Base-by-base conservation (phyloP, 2,797 vertebrate species). In the Centroberyx gerrardi region DNA sequence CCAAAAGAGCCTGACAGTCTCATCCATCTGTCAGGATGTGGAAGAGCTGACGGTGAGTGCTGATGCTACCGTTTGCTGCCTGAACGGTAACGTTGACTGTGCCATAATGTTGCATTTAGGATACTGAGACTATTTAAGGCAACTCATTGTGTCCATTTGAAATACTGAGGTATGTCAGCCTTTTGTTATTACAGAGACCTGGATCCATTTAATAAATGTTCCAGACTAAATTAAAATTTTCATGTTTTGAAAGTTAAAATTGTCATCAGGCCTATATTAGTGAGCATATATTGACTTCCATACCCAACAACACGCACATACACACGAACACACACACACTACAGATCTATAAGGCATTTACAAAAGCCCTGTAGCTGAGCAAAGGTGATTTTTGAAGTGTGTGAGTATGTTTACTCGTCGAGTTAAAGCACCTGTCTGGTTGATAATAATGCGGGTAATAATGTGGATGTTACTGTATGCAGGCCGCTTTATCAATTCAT, bases 401-500 rank as follows among this genome's bases (percentile, higher is more conserved):
- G 29, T 40, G 33, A 29, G 69, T 68, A 68, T 74, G 60, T 82
- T 79, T 68, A 75, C 58, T 62, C 46, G 48, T 7, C 33, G 42
- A 56, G 44, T 49, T 55, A 75, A 79, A 71, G 44, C 31, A 44
- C n/a, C 29, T 74, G 28, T 33, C 66, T 78, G 62, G 29, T 62
- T 78, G 56, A 72, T 77, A 52, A 87, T 78, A 53, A 53, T 29
- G 53, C 56, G 61, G 56, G 71, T 77, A 52, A 87, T 78, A 53
- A 53, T 29, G 53, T 63, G 61, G 29, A 31, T 55, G 9, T 49
- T 31, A 62, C 62, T 44, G 33, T 40, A 48, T 29, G n/a, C 27
- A 29, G 12, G 7, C 40, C 33, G 18, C 22, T 85, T 22, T 66
- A 80, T 82, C 63, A 78, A 72, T 84, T 80, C 48, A 88, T 88